Evolutionary conservation across 2,797 vertebrate genomes (phyloP), one percentile per base, ranked within the genome.

Genomic region (Hippocampus kuda): DNA sequence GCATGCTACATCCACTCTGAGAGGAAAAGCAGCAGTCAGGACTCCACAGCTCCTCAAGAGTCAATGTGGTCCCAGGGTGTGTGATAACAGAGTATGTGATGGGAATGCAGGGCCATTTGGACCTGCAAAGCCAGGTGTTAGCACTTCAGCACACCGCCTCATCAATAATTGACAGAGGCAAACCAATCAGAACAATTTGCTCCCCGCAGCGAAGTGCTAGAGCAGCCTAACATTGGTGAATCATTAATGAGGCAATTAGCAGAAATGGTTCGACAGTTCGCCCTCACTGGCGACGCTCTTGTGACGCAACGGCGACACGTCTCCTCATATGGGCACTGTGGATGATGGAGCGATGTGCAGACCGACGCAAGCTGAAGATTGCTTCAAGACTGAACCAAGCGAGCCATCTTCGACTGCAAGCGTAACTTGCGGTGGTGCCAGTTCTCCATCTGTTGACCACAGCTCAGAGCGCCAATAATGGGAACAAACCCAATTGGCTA

Each of bases 231-330:
- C 83, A 85, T 85, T 88, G 68, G 88, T 91, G 89, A 92, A 91
- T 92, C 90, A 91, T 92, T 91, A 91, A 92, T 91, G 89, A 91
- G 88, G 87, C 90, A 91, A 91, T 91, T 91, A 91, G 88, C 86
- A 89, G 89, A 90, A 91, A 91, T 86, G 83, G 88, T 91, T 89
- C 90, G 89, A 91, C 84, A 69, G 87, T 87, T 87, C 85, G 83
- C 81, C 84, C 81, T 83, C 80, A 69, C 82, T 81, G 76, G 82
- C 87, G 81, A 75, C 81, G 80, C 83, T 87, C 79, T 79, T 87
- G 81, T 85, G 84, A 90, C 69, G 83, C 83, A 77, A 66, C 78
- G 71, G 81, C 70, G 62, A 77, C 66, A 68, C 70, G 72, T 79
- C 75, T 80, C 75, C 74, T 76, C 69, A 63, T 79, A 71, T 74